phyloP scores from a whole-genome alignment of 1,140 invertebrate species.

The Eulimnadia texana region DNA sequence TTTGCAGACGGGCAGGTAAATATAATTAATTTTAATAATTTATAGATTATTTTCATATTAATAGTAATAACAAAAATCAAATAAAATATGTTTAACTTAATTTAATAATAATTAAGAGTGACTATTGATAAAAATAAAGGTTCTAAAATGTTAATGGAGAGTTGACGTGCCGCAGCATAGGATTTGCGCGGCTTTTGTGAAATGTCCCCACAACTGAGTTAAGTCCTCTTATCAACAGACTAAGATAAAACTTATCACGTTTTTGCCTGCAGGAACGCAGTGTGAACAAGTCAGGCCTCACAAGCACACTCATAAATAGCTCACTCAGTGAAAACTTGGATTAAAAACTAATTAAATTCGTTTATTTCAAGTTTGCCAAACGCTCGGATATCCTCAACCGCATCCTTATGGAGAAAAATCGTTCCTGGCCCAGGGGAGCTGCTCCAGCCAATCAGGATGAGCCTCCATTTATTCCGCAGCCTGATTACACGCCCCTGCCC shows the following conservation, averaged over 20 bases:
- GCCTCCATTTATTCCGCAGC: slow-evolving; percentile 13
- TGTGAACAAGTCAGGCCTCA: background rate
- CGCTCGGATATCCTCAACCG: background rate
- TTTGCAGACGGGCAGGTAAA: background rate
- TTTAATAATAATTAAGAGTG: no score
- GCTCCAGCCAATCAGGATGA: background rate
- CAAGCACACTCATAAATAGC: background rate
- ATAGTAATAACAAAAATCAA: no score
- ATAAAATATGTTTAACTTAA: no score
- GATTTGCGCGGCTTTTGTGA: no score
- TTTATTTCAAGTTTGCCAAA: background rate
- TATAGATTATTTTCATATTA: no score
- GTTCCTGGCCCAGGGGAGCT: background rate
- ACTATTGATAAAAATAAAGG: no score
- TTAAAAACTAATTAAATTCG: slow-evolving; percentile 2
- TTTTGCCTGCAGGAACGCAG: no score
- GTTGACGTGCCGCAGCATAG: no score
- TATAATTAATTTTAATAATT: no score
- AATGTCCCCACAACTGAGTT: no score
- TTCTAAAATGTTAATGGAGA: no score
- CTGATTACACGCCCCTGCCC: slow-evolving; percentile 15
- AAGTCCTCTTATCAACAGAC: background rate
- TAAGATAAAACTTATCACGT: background rate
- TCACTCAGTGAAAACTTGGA: background rate
- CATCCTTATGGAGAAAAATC: background rate